Conservation (phyloP, 1,140 invertebrate species). For the Lordiphosa mommai region DNA sequence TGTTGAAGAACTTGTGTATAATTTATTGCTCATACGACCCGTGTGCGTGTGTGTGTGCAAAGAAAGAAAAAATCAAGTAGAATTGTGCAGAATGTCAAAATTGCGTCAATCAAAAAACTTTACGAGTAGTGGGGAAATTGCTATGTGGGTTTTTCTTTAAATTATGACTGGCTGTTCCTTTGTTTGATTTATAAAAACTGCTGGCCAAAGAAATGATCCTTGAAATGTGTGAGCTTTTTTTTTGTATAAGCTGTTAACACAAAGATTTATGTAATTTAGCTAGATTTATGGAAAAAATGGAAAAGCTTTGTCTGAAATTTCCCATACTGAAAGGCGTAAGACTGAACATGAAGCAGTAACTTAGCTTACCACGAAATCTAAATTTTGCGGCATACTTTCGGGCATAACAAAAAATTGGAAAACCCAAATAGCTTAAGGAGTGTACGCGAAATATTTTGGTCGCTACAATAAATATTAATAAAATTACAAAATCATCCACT, state of each 20-base stretch:
- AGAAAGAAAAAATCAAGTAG: neutral
- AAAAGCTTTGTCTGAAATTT: neutral
- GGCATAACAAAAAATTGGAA: no score
- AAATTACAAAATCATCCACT: no score
- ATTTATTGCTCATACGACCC: constrained; percentile 66
- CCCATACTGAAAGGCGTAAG: no score
- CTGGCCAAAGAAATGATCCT: constrained; percentile 8
- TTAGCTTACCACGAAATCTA: neutral
- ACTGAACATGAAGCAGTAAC: no score
- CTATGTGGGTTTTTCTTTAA: constrained; percentile 8
- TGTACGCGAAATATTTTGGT: no score
- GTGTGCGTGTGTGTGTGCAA: constrained; percentile 20
- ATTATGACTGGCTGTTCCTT: constrained; percentile 10
- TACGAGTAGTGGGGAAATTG: constrained; percentile 3
- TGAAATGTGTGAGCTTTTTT: neutral
- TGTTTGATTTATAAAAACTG: constrained; percentile 40
- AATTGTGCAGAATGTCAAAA: constrained; percentile 54
- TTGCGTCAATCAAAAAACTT: constrained; percentile 66
- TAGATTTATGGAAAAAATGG: constrained; percentile 21
- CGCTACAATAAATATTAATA: no score
- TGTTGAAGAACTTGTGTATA: constrained; percentile 46
- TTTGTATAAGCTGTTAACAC: constrained; percentile 27
- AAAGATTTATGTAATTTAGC: constrained; percentile 25
- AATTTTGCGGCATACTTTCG: neutral
- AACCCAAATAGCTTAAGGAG: no score